Evolutionary conservation across 2,797 vertebrate genomes (phyloP).

Genomic region (Somateria mollissima): DNA sequence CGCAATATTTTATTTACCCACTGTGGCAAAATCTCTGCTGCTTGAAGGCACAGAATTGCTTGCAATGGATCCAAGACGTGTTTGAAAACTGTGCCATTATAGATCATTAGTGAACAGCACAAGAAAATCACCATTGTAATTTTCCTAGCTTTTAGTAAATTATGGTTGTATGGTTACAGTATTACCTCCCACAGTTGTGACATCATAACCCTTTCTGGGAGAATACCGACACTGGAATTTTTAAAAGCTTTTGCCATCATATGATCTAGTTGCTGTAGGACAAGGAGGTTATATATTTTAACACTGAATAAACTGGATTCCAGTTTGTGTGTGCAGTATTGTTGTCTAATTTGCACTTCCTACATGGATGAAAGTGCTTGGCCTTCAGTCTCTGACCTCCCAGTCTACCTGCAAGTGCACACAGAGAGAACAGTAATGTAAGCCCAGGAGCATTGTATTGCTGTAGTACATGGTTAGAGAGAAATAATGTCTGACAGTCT

Average conservation of each 20-base stretch:
- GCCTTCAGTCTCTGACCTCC: conserved; percentile 25
- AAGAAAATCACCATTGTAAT: neutral
- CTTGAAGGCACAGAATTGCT: neutral
- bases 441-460: neutral
- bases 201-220: neutral
- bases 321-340: neutral
- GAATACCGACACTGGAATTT: neutral
- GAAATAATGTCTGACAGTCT: conserved; percentile 38
- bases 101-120: neutral
- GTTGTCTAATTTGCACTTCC: conserved; percentile 29
- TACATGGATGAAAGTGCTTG: conserved; percentile 41
- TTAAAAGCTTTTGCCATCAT: conserved; percentile 32
- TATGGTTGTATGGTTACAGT: neutral
- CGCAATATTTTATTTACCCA: neutral
- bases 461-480: conserved; percentile 32
- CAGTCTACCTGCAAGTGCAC: neutral
- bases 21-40: neutral
- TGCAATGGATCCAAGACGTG: neutral
- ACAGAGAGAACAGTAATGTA: neutral
- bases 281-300: neutral
- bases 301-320: neutral
- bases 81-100: neutral
- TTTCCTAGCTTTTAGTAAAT: neutral
- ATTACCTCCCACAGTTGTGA: neutral
- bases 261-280: conserved; percentile 32